Base-by-base conservation (phyloP, 2,888 invertebrate genomes). In the Diplolepis rosae region DNA sequence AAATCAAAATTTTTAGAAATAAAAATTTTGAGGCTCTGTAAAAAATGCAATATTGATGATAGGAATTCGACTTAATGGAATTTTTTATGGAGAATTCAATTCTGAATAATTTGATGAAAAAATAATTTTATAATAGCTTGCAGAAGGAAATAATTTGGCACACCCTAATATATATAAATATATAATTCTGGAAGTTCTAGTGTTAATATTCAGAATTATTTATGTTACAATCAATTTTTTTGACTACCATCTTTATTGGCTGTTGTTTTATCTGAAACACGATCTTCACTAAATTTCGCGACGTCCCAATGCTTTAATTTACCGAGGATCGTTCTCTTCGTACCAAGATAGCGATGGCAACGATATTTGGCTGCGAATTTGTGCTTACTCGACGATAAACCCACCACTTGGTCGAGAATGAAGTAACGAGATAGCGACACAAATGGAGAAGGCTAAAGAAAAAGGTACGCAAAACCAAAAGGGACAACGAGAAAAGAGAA, bases 381-480 rank as follows among this genome's bases (percentile, higher is more conserved):
- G 56, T 61, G 56, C 56, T 61, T 61, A 61, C 56, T 61, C 56
- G n/a, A 39, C 56, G 56, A 61, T 61, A 61, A 61, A 61, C 24
- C n/a, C 56, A 61, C 35, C 56, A 24, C 56, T 61, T 35, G 35
- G 22, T 61, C 7, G 56, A 61, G 22, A 61, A 61, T 61, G n/a
- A 18, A 61, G 32, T n/a, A 35, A 35, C 35, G 11, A 61, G 56
- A 39, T 61, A 61, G 56, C 35, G 56, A n/a, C 35, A 39, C n/a
- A 61, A 61, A 61, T 61, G 56, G 22, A 61, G 22, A 13, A 61
- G 35, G 22, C 1, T 13, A 22, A 39, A 61, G n/a, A n/a, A 61
- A 30, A 56, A 24, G 24, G 54, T 5, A 61, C 22, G 24, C 56
- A 61, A 61, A 61, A 61, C 35, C 24, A 39, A 13, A 61, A 39